phyloP scores from a whole-genome alignment of 2,888 invertebrate species.

The Herminia tarsipennalis region DNA sequence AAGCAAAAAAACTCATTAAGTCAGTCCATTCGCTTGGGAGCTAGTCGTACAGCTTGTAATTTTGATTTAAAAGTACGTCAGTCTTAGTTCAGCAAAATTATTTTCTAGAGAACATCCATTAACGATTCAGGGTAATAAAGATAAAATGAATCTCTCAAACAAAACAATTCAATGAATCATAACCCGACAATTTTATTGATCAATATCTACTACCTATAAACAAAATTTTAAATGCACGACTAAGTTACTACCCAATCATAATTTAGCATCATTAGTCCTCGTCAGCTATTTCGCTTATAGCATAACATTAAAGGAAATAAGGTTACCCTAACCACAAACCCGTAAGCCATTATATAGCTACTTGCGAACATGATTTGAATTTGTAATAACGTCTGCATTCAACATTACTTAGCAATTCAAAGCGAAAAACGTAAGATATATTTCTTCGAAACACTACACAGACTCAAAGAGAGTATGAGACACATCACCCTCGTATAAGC shows the following conservation, averaged over 20 bases:
- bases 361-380: constrained; percentile 52
- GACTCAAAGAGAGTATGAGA: constrained; percentile 21
- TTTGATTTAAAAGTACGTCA: no score
- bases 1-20: no score
- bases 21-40: no score
- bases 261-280: constrained; percentile 3
- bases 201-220: neutral
- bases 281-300: constrained; percentile 24
- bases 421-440: constrained; percentile 18
- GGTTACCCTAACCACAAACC: constrained; percentile 43
- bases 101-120: no score
- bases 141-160: no score
- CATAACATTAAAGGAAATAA: constrained; percentile 35
- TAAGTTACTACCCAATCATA: constrained; percentile 11
- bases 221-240: neutral
- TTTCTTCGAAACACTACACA: constrained; percentile 20
- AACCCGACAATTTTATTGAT: no score
- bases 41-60: no score
- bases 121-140: no score
- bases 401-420: constrained; percentile 35
- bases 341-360: constrained; percentile 37
- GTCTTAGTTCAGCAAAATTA: no score
- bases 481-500: constrained; percentile 10
- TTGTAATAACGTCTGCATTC: constrained; percentile 34
- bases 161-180: no score